Percentiles rank a stretch among this genome's conserved stretches.
These are phyloP conservation scores for Trilocha varians DNA, from an alignment of 2,888 invertebrate genomes.

Conservation along the genomic window DNA sequence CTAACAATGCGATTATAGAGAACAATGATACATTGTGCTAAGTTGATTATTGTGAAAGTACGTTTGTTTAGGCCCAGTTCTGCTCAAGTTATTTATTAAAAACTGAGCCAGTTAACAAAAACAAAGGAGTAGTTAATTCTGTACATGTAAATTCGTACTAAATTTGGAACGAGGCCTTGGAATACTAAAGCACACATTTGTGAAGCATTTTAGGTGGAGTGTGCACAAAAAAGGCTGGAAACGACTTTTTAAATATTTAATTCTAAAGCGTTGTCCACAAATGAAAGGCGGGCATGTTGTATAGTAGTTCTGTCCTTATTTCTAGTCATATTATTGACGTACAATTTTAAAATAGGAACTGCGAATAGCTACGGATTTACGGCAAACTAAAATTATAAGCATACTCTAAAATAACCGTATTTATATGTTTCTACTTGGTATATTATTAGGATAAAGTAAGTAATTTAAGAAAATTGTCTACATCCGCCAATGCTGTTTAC, in stretches of 20 bases:
- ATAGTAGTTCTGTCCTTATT: background rate
- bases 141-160: too few species aligned
- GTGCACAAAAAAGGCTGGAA: background rate
- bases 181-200: background rate
- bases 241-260: background rate
- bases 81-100: background rate
- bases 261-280: background rate
- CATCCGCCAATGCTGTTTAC: too few species aligned
- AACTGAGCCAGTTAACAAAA: background rate
- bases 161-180: background rate
- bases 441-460: too few species aligned
- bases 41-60: conserved; percentile 40
- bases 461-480: too few species aligned
- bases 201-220: background rate
- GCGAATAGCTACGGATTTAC: too few species aligned
- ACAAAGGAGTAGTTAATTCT: background rate
- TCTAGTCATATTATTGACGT: background rate
- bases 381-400: too few species aligned
- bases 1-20: conserved; percentile 39
- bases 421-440: too few species aligned
- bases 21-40: conserved; percentile 42
- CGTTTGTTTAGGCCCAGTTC: conserved; percentile 7
- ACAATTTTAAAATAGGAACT: background rate
- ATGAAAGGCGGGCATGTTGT: background rate
- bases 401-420: too few species aligned